These are phyloP conservation scores for Tipula vernalis DNA, from an alignment of 2,888 invertebrate species.

Conservation along the genomic window DNA sequence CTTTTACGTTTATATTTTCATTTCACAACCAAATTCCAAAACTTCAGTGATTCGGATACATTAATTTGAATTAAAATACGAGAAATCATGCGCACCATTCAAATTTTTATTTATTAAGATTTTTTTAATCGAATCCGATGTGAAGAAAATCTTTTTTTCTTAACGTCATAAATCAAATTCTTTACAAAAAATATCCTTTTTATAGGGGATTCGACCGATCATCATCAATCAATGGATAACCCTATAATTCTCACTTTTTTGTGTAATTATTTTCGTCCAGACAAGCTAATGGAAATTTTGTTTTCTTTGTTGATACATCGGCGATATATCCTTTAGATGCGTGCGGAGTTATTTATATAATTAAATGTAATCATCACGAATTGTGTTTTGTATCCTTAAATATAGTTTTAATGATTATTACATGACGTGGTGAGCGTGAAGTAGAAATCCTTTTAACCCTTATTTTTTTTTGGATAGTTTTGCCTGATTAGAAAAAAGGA, in stretches of 20 bases:
- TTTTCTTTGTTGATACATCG: background rate
- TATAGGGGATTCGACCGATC: background rate
- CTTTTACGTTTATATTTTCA: background rate
- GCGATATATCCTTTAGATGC: background rate
- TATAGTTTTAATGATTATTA: background rate
- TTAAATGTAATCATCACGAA: background rate
- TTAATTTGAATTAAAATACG: background rate
- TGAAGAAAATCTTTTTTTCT: background rate
- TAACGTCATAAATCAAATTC: background rate
- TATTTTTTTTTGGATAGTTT: background rate
- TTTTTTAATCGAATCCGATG: background rate
- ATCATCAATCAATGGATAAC: background rate
- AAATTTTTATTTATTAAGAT: background rate
- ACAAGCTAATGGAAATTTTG: background rate
- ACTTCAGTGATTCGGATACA: constrained; percentile 4
- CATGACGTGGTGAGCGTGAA: background rate
- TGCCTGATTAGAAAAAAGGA: background rate
- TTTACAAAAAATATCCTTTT: background rate
- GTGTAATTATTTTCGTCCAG: background rate
- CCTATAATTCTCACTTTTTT: background rate
- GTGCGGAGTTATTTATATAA: background rate
- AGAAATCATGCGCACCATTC: background rate
- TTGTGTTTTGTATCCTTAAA: background rate
- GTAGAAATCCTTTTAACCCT: background rate
- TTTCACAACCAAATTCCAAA: background rate